Evolutionary conservation across 1,140 invertebrate species (phyloP), one percentile per base, ranked within the genome.

Genomic region (roundworm (Caenorhabditis elegans)): DNA sequence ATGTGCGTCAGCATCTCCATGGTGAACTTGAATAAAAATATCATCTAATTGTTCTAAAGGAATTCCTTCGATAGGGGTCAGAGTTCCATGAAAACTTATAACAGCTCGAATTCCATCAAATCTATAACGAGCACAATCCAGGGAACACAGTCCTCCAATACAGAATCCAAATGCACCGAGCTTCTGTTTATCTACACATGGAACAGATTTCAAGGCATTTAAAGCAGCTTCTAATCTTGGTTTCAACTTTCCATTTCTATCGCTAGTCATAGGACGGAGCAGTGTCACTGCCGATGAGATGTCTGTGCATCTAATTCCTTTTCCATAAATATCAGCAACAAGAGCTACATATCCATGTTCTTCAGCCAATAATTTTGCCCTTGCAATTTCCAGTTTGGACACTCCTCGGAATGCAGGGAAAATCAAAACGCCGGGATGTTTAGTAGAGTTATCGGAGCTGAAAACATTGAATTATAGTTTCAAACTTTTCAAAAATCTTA

Each of bases 1-100:
- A 39, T 88, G 83, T 17, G 34, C 47, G 51, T 88, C 88, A 8
- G 79, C 80, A 78, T 88, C 86, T n/a, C 87, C 87, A 70, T 88
- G 86, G 49, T 85, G 86, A 48, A 87, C 80, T 49, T 88, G 53
- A 46, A 88, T 28, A 5, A 24, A 26, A 22, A 55, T 31, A 8
- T 34, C 13, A n/a, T 82, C 26, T 31, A 88, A 78, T 13, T 55
- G 80, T 15, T 80, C 80, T n/a, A 80, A 22, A 28, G 80, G 17
- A 10, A 48, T 26, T 34, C 80, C 86, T n/a, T 53, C 55, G 10
- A 87, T 48, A 6, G 88, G 84, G 1, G 4, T 48, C 13, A 89
- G 70, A 26, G 86, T 51, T 31, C 87, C 87, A 76, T 88, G 87
- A 43, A 88, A 88, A 51, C 86, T 88, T 17, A 88, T 86, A 46